These are phyloP conservation scores for Helicoverpa assulta DNA, from an alignment of 2,888 invertebrate genomes.

Conservation along the genomic window DNA sequence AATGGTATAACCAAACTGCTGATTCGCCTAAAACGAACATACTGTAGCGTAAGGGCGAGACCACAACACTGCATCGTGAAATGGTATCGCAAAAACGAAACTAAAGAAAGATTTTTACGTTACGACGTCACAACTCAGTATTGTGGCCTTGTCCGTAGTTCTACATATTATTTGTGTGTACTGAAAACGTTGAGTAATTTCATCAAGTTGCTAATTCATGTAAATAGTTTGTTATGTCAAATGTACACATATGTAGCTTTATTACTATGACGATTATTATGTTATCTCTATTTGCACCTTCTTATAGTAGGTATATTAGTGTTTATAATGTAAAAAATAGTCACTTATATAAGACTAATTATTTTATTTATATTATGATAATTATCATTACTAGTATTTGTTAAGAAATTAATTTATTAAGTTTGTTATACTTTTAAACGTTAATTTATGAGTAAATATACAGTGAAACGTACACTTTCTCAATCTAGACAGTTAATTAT, in stretches of 20 bases:
- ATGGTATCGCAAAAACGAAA: no score
- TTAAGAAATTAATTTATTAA: constrained; percentile 48
- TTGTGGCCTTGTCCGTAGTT: not conserved
- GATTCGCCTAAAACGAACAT: no score
- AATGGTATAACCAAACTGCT: no score
- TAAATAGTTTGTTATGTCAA: constrained; percentile 46
- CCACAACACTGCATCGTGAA: no score
- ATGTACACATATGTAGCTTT: constrained; percentile 47
- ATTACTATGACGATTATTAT: constrained; percentile 28
- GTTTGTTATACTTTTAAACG: constrained; percentile 51
- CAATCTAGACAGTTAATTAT: constrained; percentile 6
- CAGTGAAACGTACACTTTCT: constrained; percentile 20
- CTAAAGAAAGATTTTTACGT: no score
- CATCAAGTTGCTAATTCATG: constrained; percentile 31
- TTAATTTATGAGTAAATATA: constrained; percentile 38
- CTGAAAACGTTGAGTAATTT: constrained; percentile 30
- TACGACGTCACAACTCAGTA: no score
- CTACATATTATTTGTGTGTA: constrained; percentile 25
- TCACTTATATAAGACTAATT: constrained; percentile 60
- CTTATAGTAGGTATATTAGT: constrained; percentile 26
- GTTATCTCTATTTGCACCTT: constrained; percentile 50
- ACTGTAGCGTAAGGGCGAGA: no score
- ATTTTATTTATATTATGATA: constrained; percentile 52
- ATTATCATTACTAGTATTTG: constrained; percentile 53
- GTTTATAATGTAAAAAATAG: constrained; percentile 54